Base-by-base conservation (phyloP, 2,113 vertebrate species). In the Ivindomyrus marchei region DNA sequence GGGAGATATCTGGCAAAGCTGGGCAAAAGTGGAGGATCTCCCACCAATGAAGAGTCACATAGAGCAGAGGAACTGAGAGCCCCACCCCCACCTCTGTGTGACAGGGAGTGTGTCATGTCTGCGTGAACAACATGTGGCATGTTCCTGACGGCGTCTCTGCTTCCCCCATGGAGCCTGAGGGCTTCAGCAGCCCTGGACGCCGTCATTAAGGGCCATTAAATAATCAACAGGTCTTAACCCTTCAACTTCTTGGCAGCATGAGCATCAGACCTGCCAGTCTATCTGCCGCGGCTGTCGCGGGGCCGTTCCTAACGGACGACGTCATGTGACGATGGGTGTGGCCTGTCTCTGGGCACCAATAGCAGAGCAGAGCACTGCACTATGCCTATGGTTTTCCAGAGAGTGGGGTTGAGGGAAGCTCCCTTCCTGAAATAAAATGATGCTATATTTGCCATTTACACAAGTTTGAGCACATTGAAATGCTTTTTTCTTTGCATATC, bases 141-240 rank as follows among this genome's bases (percentile, higher is more conserved):
- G 74, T 80, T 39, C 74, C 36, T 80, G 74, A 42, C 1, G 15
- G 70, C 4, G 31, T 39, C 74, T 80, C 36, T 42, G 36, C 31
- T 31, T 19, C 74, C 74, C 36, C 74, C 15, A 19, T 42, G 36
- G 36, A 42, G 36, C 74, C 31, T n/a, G 15, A 80, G 15, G 74
- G 74, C 27, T 80, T 36, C 56, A 56, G 66, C 87, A 91, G 92
- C 90, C 91, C 89, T 62, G 92, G 90, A 91, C 92, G 90, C 91
- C 94, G 91, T 94, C 92, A 93, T 88, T 92, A 94, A 92, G 83
- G 91, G 83, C 83, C 92, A 95, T 95, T 92, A 96, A 95, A 95
- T 95, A 95, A 94, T 95, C 92, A 96, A 91, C 92, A 93, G 94
- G 90, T 87, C 91, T 92, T 92, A 92, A 93, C 94, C 53, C 74